These are phyloP conservation scores for Matsumyia berberina DNA, from an alignment of 2,888 invertebrate species.

Conservation along the genomic window DNA sequence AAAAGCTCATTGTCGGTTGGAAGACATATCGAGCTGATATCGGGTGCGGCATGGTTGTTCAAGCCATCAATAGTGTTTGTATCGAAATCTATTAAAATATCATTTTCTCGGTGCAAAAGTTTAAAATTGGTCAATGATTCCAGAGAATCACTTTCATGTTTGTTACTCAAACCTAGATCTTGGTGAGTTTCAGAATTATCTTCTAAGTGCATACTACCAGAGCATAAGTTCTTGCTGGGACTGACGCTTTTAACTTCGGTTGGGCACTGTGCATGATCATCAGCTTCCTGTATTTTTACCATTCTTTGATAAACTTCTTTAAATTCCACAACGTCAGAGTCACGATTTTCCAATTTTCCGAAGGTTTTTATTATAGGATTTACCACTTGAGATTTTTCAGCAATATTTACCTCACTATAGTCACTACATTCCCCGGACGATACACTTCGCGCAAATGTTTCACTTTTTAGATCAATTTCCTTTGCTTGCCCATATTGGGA, in stretches of 20 bases:
- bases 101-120: constrained; percentile 57
- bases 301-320: constrained; percentile 56
- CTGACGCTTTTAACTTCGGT: constrained; percentile 40
- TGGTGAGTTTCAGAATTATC: constrained; percentile 42
- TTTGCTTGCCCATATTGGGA: constrained; percentile 47
- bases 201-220: constrained; percentile 25
- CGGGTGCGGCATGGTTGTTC: constrained; percentile 33
- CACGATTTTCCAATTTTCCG: constrained; percentile 30
- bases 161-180: constrained; percentile 13
- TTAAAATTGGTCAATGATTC: constrained; percentile 60
- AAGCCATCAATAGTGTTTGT: constrained; percentile 50
- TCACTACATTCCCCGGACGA: constrained; percentile 53
- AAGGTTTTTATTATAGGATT: constrained; percentile 58
- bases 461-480: constrained; percentile 62
- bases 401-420: constrained; percentile 63
- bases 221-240: constrained; percentile 27
- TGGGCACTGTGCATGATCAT: constrained; percentile 25
- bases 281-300: constrained; percentile 27
- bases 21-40: constrained; percentile 51
- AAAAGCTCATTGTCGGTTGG: constrained; percentile 49
- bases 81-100: constrained; percentile 63
- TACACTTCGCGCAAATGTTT: constrained; percentile 33
- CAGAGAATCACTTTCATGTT: constrained; percentile 42
- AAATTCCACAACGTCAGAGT: constrained; percentile 50
- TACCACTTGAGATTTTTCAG: constrained; percentile 38